phyloP scores from a whole-genome alignment of 2,888 invertebrate genomes.

The Rhorus exstirpatorius region DNA sequence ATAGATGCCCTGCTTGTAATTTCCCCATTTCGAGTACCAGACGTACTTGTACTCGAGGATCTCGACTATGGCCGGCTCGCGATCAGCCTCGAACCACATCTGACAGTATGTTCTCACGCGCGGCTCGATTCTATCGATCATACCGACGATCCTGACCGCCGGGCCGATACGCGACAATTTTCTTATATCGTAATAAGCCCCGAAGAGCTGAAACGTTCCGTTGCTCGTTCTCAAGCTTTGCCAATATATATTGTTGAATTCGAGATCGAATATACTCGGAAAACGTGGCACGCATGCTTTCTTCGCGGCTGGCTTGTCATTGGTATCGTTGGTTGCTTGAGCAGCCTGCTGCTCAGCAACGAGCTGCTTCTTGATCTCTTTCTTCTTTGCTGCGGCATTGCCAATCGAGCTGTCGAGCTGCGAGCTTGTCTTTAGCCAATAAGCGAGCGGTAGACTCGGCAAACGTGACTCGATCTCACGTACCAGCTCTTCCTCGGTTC shows the following conservation, averaged over 20 bases:
- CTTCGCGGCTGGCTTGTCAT: neutral
- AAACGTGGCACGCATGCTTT: constrained; percentile 87
- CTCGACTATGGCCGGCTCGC: constrained; percentile 93
- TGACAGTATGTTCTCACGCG: constrained; percentile 94
- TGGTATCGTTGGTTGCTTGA: neutral
- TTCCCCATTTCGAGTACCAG: constrained; percentile 98
- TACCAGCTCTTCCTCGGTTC: constrained; percentile 91
- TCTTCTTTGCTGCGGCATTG: constrained; percentile 12
- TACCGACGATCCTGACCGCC: constrained; percentile 93
- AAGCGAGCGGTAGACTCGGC: constrained; percentile 94
- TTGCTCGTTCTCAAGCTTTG: constrained; percentile 93
- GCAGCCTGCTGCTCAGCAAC: neutral
- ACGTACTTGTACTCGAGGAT: constrained; percentile 97
- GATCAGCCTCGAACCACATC: constrained; percentile 95
- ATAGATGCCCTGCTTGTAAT: constrained; percentile 95
- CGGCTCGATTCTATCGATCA: constrained; percentile 96
- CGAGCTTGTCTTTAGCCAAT: constrained; percentile 92
- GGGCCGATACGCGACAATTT: constrained; percentile 93
- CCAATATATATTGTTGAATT: constrained; percentile 98
- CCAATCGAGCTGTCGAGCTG: constrained; percentile 23
- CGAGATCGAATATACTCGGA: constrained; percentile 95
- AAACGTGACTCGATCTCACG: constrained; percentile 92
- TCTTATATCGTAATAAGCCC: constrained; percentile 95
- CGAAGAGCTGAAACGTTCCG: constrained; percentile 96
- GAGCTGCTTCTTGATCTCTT: neutral